A percentile compares a stretch with the other conserved stretches of the same genome.
phyloP scores from a whole-genome alignment of 2,113 vertebrate genomes.

The Thomomys bottae region DNA sequence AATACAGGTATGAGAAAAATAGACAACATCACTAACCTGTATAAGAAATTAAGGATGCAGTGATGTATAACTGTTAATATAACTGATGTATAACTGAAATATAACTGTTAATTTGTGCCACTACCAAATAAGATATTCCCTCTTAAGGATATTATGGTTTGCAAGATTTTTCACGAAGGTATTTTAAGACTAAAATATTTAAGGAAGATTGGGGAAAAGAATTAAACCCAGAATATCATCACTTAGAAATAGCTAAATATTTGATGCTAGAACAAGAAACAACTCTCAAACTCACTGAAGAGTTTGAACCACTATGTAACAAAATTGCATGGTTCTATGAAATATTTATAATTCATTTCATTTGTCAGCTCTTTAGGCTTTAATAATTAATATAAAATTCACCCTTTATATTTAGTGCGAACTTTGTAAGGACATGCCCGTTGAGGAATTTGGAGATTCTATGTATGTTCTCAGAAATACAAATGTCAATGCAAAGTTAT shows the following conservation, averaged over 20 bases:
- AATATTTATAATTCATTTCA: slow-evolving; percentile 67
- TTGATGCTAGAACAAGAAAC: slow-evolving; percentile 46
- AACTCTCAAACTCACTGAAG: slow-evolving; percentile 43
- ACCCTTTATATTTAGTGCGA: background rate
- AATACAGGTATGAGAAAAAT: too few species aligned
- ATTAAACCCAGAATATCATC: background rate
- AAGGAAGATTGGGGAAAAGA: background rate
- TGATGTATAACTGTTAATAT: too few species aligned
- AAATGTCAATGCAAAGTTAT: background rate
- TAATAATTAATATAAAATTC: slow-evolving; percentile 61
- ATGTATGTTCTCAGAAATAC: slow-evolving; percentile 22
- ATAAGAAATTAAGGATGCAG: background rate
- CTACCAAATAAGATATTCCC: background rate
- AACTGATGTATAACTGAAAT: too few species aligned
- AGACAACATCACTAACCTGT: too few species aligned
- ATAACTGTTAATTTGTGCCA: too few species aligned
- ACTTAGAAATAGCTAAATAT: slow-evolving; percentile 43
- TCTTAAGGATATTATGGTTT: background rate
- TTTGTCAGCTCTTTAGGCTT: slow-evolving; percentile 52
- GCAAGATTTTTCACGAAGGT: background rate
- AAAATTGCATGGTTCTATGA: slow-evolving; percentile 46
- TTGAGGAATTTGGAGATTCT: background rate
- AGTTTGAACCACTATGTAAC: slow-evolving; percentile 25
- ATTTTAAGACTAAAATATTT: background rate
- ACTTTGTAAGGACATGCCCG: background rate